Evolutionary conservation across 2,797 vertebrate species (phyloP).

Genomic region (Bovichtus diacanthus): DNA sequence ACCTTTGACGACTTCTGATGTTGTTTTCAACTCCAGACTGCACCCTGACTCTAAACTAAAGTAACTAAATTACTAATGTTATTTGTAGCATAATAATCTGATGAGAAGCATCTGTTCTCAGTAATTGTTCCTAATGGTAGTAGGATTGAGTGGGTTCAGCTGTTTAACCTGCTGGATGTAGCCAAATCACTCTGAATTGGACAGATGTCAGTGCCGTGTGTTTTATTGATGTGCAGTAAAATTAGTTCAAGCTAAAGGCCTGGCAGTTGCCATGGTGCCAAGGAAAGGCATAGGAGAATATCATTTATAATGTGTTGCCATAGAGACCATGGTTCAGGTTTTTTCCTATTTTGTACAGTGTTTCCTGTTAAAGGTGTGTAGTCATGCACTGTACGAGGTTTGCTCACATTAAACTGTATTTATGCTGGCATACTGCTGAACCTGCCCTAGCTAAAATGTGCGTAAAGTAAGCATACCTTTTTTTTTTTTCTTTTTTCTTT

Average conservation of each 20-base stretch:
- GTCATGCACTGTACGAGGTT: slow-evolving; percentile 9
- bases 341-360: slow-evolving; percentile 46
- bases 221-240: slow-evolving; percentile 78
- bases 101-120: slow-evolving; percentile 12
- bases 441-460: background rate
- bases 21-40: too few species aligned
- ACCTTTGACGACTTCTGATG: too few species aligned
- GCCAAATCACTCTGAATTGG: slow-evolving; percentile 39
- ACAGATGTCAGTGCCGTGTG: slow-evolving; percentile 67
- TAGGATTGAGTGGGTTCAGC: background rate
- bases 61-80: slow-evolving; percentile 2
- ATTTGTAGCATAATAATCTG: slow-evolving; percentile 14
- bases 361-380: slow-evolving; percentile 50
- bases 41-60: too few species aligned
- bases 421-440: background rate
- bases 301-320: slow-evolving; percentile 81
- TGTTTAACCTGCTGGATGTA: slow-evolving; percentile 44
- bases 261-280: slow-evolving; percentile 81
- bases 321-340: slow-evolving; percentile 73
- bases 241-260: slow-evolving; percentile 67
- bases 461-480: background rate
- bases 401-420: slow-evolving; percentile 7
- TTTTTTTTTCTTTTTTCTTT: too few species aligned
- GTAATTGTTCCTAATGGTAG: slow-evolving; percentile 40
- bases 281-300: slow-evolving; percentile 72